Percentiles rank a stretch among this genome's conserved stretches.
These are phyloP conservation scores for Oplegnathus fasciatus DNA, from an alignment of 2,113 vertebrate species.

Conservation along the genomic window DNA sequence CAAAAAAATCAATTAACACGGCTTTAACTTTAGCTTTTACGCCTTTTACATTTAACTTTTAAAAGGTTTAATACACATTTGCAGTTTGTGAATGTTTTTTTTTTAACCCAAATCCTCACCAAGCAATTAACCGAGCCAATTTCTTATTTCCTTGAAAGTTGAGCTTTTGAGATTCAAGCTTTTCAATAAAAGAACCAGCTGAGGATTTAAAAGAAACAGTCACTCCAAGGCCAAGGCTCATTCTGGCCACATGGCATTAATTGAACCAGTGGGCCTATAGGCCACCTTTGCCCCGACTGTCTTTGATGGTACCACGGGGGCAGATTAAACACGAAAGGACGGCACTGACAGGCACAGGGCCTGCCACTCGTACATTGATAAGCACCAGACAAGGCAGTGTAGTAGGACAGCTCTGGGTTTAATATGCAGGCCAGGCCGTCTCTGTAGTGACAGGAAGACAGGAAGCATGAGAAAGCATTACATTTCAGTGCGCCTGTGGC, in stretches of 20 bases:
- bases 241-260: conserved; percentile 27
- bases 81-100: not conserved
- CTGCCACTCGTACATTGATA: conserved; percentile 47
- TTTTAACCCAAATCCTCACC: conserved; percentile 10
- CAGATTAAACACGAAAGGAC: conserved; percentile 51
- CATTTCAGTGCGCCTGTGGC: conserved; percentile 17
- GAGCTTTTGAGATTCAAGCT: conserved; percentile 17
- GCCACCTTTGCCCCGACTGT: conserved; percentile 8
- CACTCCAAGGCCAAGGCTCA: not conserved
- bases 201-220: conserved; percentile 2
- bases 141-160: conserved; percentile 2
- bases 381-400: conserved; percentile 49
- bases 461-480: conserved; percentile 36
- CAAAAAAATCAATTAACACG: not conserved
- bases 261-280: not conserved
- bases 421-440: conserved; percentile 59
- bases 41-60: not conserved
- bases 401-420: conserved; percentile 38
- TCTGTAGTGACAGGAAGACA: conserved; percentile 47
- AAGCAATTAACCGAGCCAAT: conserved; percentile 3
- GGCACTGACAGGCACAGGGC: conserved; percentile 45
- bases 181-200: conserved; percentile 26
- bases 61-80: not conserved
- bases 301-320: conserved; percentile 36
- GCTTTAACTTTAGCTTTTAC: not conserved